Base-by-base conservation (phyloP, 2,113 vertebrate species). In the Hystrix cristata region DNA sequence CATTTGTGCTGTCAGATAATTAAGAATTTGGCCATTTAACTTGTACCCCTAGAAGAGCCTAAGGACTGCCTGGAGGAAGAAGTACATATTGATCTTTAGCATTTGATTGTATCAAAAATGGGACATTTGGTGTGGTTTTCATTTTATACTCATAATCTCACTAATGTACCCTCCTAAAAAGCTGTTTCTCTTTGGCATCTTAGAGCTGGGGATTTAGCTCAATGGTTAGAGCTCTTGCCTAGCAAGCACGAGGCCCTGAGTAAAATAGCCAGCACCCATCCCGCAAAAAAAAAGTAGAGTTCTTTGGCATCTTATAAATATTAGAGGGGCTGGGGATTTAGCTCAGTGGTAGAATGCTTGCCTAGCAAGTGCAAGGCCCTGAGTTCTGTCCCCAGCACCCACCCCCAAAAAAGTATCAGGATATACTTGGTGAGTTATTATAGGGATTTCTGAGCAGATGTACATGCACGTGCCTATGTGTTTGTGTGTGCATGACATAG, bases 141-240 rank as follows among this genome's bases (percentile, higher is more conserved):
- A 51, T 83, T 95, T 92, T 94, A 65, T 78, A 72, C 18, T 89
- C 87, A 72, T 89, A 74, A 85, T 88, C 69, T 84, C 64, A 88
- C 38, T 92, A 74, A 91, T 51, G 38, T 69, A 85, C 65, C 84
- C 95, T 96, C 81, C 55, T 95, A 85, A 96, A 95, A 97, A 94
- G 16, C 48, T 27, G 16, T 82, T 64, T 94, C 23, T 93, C 46
- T 83, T 80, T 76, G 67, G 34, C 23, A 19, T 81, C 53, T 48
- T 94, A 0, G 92, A 38, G 38, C 38, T 38, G 38, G 38, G 38
- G 38, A 38, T 38, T 38, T 38, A 38, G 38, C 38, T 38, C 38
- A 38, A 38, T 38, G 38, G 38, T 38, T 38, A 38, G 38, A 38
- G 38, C 38, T 38, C 38, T 38, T 38, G 38, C 38, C 38, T 38